Evolutionary conservation across 2,797 vertebrate species (phyloP).

Genomic region (Chelidonichthys spinosus): DNA sequence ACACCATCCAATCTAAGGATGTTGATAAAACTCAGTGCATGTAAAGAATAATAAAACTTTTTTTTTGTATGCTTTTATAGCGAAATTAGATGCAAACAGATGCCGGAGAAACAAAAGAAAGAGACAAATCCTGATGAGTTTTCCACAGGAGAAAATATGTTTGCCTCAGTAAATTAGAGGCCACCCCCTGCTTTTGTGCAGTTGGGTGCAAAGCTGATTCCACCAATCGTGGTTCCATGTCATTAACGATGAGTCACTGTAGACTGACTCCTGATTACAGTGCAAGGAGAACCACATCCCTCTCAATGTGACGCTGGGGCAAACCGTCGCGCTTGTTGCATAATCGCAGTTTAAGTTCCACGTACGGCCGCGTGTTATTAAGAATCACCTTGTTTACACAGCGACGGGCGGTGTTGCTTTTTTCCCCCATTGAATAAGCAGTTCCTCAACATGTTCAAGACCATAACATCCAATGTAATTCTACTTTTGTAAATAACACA

Average conservation of each 20-base stretch:
- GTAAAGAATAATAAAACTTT: background rate
- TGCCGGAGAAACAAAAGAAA: background rate
- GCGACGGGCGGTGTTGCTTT: background rate
- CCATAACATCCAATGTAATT: background rate
- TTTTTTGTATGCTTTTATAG: background rate
- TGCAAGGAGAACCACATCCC: constrained; percentile 22
- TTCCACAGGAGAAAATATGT: background rate
- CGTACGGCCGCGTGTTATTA: background rate
- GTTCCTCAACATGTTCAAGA: constrained; percentile 22
- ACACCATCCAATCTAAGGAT: background rate
- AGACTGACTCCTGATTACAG: constrained; percentile 57
- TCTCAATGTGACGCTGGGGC: constrained; percentile 28
- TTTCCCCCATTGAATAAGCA: background rate
- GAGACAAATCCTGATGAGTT: background rate
- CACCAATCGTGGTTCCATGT: constrained; percentile 45
- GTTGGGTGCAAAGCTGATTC: constrained; percentile 42
- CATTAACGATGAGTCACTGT: constrained; percentile 58
- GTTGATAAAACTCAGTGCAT: constrained; percentile 4
- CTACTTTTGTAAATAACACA: constrained; percentile 2
- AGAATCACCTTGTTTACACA: constrained; percentile 8
- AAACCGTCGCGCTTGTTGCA: constrained; percentile 19
- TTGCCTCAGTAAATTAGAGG: constrained; percentile 1
- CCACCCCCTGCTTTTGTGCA: background rate
- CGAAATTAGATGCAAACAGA: constrained; percentile 1
- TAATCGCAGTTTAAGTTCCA: constrained; percentile 41